Conservation (phyloP, 2,797 vertebrate species). For the Chrysolophus pictus region DNA sequence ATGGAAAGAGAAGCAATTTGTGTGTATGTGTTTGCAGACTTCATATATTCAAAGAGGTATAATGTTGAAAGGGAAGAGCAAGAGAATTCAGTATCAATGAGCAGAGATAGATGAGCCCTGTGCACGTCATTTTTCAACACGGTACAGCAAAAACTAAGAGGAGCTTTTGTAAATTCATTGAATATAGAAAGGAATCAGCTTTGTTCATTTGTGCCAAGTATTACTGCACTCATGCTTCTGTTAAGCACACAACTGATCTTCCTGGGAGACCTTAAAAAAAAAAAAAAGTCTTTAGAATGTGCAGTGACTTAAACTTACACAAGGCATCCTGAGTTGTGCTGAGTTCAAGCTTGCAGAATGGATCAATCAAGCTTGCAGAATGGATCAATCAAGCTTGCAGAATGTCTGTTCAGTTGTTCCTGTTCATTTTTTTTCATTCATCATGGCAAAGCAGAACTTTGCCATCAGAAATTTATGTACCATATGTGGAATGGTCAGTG, state of each 20-base stretch:
- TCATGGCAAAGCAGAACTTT: not conserved
- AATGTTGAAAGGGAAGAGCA: slow-evolving; percentile 33
- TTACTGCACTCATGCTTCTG: not conserved
- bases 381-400: not conserved
- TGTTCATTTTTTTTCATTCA: not conserved
- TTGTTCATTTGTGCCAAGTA: not conserved
- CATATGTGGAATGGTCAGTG: not conserved
- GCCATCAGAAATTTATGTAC: not conserved
- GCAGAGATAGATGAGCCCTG: not conserved
- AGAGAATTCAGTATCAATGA: slow-evolving; percentile 34
- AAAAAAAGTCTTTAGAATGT: not conserved
- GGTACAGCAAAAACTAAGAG: not conserved
- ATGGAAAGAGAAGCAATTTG: slow-evolving; percentile 45
- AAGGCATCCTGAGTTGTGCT: not conserved
- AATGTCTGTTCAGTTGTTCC: not conserved
- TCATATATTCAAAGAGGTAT: not conserved
- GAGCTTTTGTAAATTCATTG: not conserved
- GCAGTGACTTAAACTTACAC: not conserved
- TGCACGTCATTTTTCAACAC: not conserved
- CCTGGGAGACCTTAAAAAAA: not conserved
- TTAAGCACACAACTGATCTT: not conserved
- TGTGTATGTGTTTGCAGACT: slow-evolving; percentile 19
- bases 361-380: not conserved
- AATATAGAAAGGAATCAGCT: not conserved
- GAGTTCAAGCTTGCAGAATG: not conserved